Evolutionary conservation across 2,888 invertebrate species (phyloP).

Genomic region (Cryptosula pallasiana): DNA sequence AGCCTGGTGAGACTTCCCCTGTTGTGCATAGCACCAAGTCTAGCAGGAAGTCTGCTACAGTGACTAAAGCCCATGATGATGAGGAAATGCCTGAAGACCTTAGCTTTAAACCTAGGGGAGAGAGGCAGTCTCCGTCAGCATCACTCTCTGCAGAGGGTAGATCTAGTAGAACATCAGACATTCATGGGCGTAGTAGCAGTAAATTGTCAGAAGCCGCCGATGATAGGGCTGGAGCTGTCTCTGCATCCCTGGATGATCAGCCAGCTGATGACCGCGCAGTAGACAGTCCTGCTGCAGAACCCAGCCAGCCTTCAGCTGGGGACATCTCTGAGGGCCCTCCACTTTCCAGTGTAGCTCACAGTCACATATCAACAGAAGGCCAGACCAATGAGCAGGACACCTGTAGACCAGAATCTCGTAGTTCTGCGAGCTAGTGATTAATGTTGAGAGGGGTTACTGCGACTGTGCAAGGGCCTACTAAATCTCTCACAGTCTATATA

Average conservation of each 20-base stretch:
- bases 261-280: not conserved
- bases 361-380: not conserved
- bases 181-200: not conserved
- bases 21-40: not conserved
- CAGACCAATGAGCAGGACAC: not conserved
- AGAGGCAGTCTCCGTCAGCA: not conserved
- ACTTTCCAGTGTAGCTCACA: not conserved
- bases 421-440: not conserved
- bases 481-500: no score
- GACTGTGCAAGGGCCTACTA: no score
- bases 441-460: not conserved
- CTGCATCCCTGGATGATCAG: not conserved
- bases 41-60: not conserved
- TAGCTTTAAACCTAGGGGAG: not conserved
- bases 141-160: not conserved
- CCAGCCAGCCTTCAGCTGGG: not conserved
- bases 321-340: not conserved
- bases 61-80: not conserved
- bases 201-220: not conserved
- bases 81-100: conserved; percentile 19
- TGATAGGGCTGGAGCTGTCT: not conserved
- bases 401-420: conserved; percentile 11
- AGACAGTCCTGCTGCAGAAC: not conserved
- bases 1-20: conserved; percentile 12
- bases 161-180: not conserved